phyloP scores from a whole-genome alignment of 1,140 invertebrate species.

The Penaeus chinensis region DNA sequence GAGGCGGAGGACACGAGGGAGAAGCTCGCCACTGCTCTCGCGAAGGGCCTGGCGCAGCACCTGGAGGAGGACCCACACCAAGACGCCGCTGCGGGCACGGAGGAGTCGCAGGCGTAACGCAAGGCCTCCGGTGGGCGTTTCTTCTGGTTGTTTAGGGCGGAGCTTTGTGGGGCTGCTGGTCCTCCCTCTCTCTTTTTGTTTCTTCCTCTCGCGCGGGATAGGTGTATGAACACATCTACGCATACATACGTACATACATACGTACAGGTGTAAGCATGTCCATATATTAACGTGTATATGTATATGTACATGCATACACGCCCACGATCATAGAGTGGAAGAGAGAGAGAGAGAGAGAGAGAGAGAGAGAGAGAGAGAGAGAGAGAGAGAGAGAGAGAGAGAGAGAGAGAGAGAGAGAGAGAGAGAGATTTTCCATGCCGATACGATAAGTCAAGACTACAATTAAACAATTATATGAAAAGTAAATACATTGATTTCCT shows the following conservation, averaged over 20 bases:
- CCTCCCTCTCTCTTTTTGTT: no score
- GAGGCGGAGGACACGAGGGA: constrained; percentile 41
- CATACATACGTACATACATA: not conserved
- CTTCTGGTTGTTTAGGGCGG: no score
- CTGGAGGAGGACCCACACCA: not conserved
- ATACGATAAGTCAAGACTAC: no score
- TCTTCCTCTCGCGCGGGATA: not conserved
- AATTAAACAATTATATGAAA: no score
- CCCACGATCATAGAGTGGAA: not conserved
- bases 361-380: no score
- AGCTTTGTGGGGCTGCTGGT: no score
- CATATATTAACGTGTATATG: not conserved
- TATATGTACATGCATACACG: constrained; percentile 4
- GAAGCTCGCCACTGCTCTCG: constrained; percentile 26
- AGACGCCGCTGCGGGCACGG: not conserved
- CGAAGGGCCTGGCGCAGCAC: constrained; percentile 31
- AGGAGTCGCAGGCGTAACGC: not conserved
- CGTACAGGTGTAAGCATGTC: not conserved
- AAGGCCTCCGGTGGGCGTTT: no score
- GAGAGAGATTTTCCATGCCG: no score
- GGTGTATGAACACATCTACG: not conserved
- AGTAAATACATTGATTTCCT: no score
- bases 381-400: no score
- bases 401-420: no score
- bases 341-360: no score